Evolutionary conservation across 2,797 vertebrate genomes (phyloP), one percentile per base, ranked within the genome.

Genomic region (Sebastes glaucus): DNA sequence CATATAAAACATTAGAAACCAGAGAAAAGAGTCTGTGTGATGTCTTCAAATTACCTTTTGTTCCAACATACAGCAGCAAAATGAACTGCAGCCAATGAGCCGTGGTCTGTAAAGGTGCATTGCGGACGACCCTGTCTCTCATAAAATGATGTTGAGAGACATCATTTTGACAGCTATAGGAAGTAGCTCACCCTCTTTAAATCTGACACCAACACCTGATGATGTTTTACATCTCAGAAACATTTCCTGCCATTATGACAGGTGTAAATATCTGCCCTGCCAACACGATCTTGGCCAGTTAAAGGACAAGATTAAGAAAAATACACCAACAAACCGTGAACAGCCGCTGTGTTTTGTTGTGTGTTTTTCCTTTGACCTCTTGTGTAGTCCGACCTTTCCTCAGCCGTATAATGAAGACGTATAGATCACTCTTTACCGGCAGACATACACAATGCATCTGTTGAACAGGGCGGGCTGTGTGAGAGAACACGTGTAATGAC

Each of bases 401-500:
- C 18, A 25, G 20, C 23, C 6, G 62, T 10, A 22, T n/a, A 35
- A 62, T 63, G 46, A 46, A 9, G 33, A 3, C 23, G 0, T 11
- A 71, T n/a, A 4, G 10, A 52, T 52, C 42, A 0, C 10, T 28
- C 35, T 52, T 59, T 8, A 23, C 46, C 2, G 7, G 13, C 63
- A 55, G 60, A 68, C 30, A 8, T n/a, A n/a, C 28, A 67, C 23
- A 22, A 33, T 16, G n/a, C 2, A 9, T 35, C 28, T 28, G 35
- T 35, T 82, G 62, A 32, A 25, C n/a, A 2, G 52, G 53, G 18
- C 5, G 20, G 25, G 59, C 78, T 23, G 42, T 30, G 77, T 73
- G 59, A 74, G 78, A 63, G 82, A 42, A 42, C 72, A 53, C 4
- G 6, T 87, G 85, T 88, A 84, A 87, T 73, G 78, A 78, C 57